Evolutionary conservation across 2,888 invertebrate genomes (phyloP).

Genomic region (Allophyes oxyacanthae): DNA sequence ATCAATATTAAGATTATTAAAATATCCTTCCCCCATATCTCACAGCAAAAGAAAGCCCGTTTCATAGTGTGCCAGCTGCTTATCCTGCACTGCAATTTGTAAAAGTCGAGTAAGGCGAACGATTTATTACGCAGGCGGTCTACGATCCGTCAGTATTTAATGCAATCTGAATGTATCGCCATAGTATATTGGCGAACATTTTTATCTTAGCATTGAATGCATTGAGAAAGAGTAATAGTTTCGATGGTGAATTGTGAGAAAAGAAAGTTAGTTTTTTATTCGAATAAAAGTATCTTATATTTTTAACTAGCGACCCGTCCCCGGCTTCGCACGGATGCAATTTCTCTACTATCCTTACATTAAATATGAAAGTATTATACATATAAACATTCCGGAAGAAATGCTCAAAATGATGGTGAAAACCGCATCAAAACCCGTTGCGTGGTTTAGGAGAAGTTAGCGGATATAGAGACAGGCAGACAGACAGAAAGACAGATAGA

Average conservation of each 20-base stretch:
- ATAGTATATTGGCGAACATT: conserved; percentile 24
- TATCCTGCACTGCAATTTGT: conserved; percentile 51
- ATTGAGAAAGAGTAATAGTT: conserved; percentile 45
- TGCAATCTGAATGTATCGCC: conserved; percentile 46
- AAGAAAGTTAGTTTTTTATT: conserved; percentile 6
- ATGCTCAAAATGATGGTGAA: too few species aligned
- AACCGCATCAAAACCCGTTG: too few species aligned
- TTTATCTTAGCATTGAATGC: conserved; percentile 42
- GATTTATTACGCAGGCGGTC: conserved; percentile 47
- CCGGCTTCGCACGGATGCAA: too few species aligned
- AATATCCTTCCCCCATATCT: conserved; percentile 20
- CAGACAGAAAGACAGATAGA: too few species aligned
- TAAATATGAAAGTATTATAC: too few species aligned
- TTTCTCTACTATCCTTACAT: too few species aligned
- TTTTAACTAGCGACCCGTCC: too few species aligned
- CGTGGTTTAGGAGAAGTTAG: too few species aligned
- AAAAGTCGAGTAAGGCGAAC: conserved; percentile 47
- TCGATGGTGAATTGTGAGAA: conserved; percentile 20
- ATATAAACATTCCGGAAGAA: too few species aligned
- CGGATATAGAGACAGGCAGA: too few species aligned
- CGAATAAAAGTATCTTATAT: background rate
- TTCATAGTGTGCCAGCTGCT: conserved; percentile 50
- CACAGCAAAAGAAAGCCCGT: conserved; percentile 40
- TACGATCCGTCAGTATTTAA: conserved; percentile 52
- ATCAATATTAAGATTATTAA: conserved; percentile 41